Evolutionary conservation across 2,113 vertebrate species (phyloP).

Genomic region (Pangasianodon hypophthalmus): DNA sequence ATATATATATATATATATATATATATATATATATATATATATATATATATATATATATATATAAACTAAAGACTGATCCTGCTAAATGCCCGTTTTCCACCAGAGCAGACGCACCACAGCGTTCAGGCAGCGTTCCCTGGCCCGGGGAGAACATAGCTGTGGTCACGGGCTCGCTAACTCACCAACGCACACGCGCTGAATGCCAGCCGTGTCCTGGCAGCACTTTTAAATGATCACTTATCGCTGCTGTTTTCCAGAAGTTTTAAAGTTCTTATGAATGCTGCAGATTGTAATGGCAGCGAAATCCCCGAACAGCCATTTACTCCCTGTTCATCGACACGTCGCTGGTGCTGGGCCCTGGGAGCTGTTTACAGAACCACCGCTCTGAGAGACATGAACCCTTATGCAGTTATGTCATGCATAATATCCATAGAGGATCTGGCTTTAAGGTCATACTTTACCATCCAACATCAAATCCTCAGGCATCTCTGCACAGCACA

Average conservation of each 20-base stretch:
- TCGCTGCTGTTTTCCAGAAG: slow-evolving; percentile 12
- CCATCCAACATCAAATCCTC: not conserved
- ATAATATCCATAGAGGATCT: not conserved
- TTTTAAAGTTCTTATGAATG: not conserved
- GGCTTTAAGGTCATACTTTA: not conserved
- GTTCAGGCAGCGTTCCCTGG: slow-evolving; percentile 50
- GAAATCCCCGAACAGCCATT: not conserved
- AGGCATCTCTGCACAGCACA: not conserved
- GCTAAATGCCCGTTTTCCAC: slow-evolving; percentile 43
- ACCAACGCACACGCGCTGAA: not conserved
- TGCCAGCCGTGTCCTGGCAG: slow-evolving; percentile 29
- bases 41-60: not conserved
- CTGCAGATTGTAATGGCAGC: not conserved
- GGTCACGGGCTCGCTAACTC: slow-evolving; percentile 30
- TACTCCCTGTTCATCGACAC: not conserved
- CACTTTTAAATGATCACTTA: slow-evolving; percentile 15
- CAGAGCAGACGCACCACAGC: slow-evolving; percentile 39
- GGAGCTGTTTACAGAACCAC: not conserved
- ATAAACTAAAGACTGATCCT: slow-evolving; percentile 12
- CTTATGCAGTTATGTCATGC: not conserved
- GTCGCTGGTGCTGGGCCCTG: not conserved
- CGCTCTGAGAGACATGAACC: not conserved
- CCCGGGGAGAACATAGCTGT: slow-evolving; percentile 57
- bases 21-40: not conserved
- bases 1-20: not conserved